These are phyloP conservation scores for Ophthalmolycus amberensis DNA, from an alignment of 2,113 vertebrate genomes.

Conservation along the genomic window DNA sequence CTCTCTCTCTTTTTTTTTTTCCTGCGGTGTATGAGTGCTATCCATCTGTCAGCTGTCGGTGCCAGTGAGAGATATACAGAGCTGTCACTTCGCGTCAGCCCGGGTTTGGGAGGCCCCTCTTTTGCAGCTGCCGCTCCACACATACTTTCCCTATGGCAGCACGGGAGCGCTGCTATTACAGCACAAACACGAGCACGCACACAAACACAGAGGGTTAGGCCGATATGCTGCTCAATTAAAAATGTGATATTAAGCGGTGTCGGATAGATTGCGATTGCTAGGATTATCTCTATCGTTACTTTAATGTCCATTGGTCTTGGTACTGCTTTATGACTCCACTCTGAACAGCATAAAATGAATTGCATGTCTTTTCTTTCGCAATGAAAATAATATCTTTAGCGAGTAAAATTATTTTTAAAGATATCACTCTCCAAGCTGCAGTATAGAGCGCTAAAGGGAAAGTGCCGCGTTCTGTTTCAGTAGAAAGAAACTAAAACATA, in stretches of 20 bases:
- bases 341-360: background rate
- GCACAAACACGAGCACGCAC: constrained; percentile 59
- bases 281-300: background rate
- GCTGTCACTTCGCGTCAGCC: constrained; percentile 95
- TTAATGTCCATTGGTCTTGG: background rate
- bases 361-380: constrained; percentile 11
- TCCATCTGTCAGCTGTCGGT: constrained; percentile 99
- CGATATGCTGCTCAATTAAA: constrained; percentile 16
- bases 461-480: background rate
- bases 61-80: constrained; percentile 94
- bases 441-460: background rate
- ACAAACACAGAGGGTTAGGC: constrained; percentile 15
- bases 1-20: constrained; percentile 78
- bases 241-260: constrained; percentile 18
- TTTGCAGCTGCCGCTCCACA: constrained; percentile 89
- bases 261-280: background rate
- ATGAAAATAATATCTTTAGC: background rate
- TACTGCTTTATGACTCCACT: background rate
- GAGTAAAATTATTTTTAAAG: background rate
- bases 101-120: constrained; percentile 89
- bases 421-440: background rate
- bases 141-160: constrained; percentile 88
- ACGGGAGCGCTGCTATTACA: constrained; percentile 79
- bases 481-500: background rate
- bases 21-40: constrained; percentile 95